phyloP scores from a whole-genome alignment of 2,888 invertebrate genomes.

The Drosophila mimica region DNA sequence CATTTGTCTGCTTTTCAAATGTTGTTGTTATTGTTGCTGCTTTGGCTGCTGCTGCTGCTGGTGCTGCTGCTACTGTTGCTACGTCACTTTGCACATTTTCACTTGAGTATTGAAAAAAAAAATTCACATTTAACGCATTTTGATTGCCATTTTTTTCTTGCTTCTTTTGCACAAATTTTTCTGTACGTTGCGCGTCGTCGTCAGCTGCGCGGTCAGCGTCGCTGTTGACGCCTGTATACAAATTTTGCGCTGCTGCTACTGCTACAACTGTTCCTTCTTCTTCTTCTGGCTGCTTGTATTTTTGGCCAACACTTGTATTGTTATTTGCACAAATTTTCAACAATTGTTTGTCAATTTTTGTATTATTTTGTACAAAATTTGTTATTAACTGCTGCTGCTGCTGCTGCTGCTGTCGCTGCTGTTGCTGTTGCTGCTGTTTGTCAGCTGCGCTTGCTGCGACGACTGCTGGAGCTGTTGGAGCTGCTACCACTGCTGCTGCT shows the following conservation, averaged over 20 bases:
- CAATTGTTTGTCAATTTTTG: slow-evolving; percentile 30
- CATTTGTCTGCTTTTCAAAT: slow-evolving; percentile 13
- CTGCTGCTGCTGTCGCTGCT: slow-evolving; percentile 43
- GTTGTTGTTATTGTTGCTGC: slow-evolving; percentile 38
- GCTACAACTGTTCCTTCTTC: slow-evolving; percentile 8
- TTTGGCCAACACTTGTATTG: slow-evolving; percentile 10
- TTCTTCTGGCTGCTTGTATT: background rate
- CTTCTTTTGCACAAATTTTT: slow-evolving; percentile 74
- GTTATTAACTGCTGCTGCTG: slow-evolving; percentile 48
- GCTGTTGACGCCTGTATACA: slow-evolving; percentile 40
- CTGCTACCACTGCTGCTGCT: slow-evolving; percentile 38
- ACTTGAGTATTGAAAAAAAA: slow-evolving; percentile 61
- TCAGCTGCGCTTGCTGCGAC: slow-evolving; percentile 76
- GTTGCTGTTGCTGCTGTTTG: slow-evolving; percentile 70
- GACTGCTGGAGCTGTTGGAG: slow-evolving; percentile 61
- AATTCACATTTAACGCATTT: slow-evolving; percentile 61
- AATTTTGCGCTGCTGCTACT: slow-evolving; percentile 27
- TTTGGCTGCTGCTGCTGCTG: slow-evolving; percentile 23
- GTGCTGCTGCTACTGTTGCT: slow-evolving; percentile 21
- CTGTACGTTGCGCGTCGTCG: slow-evolving; percentile 67
- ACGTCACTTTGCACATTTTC: slow-evolving; percentile 71
- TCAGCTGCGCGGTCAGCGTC: slow-evolving; percentile 42
- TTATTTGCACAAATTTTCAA: slow-evolving; percentile 34
- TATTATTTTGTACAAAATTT: slow-evolving; percentile 34
- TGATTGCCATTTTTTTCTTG: slow-evolving; percentile 28